phyloP scores from a whole-genome alignment of 1,140 invertebrate species.

The Choristoneura fumiferana region DNA sequence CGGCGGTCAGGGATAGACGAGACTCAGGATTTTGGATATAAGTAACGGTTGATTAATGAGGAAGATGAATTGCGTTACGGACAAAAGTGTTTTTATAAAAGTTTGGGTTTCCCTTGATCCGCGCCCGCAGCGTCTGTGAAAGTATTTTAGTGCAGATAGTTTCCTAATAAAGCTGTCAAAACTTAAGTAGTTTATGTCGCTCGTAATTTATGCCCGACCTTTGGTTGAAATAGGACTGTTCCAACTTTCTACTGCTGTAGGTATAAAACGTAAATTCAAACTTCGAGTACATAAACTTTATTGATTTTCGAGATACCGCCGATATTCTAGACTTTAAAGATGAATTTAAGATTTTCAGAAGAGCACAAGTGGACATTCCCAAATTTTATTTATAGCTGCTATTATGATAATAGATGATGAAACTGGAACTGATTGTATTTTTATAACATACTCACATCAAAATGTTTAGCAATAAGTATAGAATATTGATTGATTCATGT shows the following conservation, averaged over 20 bases:
- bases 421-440: too few species aligned
- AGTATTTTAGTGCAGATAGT: constrained; percentile 17
- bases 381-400: too few species aligned
- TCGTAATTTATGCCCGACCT: constrained; percentile 4
- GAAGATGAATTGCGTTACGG: constrained; percentile 9
- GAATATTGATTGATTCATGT: too few species aligned
- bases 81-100: constrained; percentile 11
- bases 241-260: constrained; percentile 6
- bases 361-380: too few species aligned
- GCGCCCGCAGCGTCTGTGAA: not conserved
- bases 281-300: too few species aligned
- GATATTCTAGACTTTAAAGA: too few species aligned
- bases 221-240: constrained; percentile 2
- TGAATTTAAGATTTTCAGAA: too few species aligned
- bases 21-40: constrained; percentile 23
- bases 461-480: too few species aligned
- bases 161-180: constrained; percentile 11
- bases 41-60: constrained; percentile 19
- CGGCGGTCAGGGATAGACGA: constrained; percentile 16
- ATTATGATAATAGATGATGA: too few species aligned
- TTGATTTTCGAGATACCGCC: too few species aligned
- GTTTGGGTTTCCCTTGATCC: not conserved
- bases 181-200: constrained; percentile 6
- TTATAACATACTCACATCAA: too few species aligned
- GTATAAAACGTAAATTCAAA: too few species aligned